Evolutionary conservation across 1,140 invertebrate genomes (phyloP).

Genomic region (Drosophila novamexicana): DNA sequence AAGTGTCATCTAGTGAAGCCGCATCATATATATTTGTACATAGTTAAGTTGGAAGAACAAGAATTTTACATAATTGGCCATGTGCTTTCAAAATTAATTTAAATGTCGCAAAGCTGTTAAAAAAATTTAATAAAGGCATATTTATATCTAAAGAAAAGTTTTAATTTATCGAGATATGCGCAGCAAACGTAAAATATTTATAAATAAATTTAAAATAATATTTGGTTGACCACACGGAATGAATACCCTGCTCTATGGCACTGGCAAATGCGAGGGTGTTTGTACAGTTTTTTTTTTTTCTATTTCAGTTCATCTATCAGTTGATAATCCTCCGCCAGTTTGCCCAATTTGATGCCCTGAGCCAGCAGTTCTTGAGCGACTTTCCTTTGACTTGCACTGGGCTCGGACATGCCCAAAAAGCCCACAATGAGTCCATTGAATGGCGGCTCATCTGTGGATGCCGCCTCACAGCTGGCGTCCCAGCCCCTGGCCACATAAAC

Average conservation of each 20-base stretch:
- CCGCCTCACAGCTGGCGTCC: slow-evolving; percentile 84
- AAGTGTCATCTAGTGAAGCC: slow-evolving; percentile 58
- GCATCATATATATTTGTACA: slow-evolving; percentile 53
- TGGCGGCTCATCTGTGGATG: background rate
- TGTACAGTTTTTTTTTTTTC: background rate
- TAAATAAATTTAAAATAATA: slow-evolving; percentile 14
- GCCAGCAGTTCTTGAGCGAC: slow-evolving; percentile 76
- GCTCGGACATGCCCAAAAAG: slow-evolving; percentile 42
- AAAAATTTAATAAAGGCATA: slow-evolving; percentile 42
- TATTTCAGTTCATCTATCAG: slow-evolving; percentile 85
- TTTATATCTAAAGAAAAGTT: slow-evolving; percentile 19
- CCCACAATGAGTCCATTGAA: slow-evolving; percentile 45
- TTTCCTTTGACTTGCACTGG: slow-evolving; percentile 35
- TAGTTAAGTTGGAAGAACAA: slow-evolving; percentile 58
- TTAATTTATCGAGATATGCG: slow-evolving; percentile 11
- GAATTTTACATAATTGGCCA: slow-evolving; percentile 43
- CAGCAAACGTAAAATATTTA: background rate
- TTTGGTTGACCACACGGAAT: slow-evolving; percentile 4
- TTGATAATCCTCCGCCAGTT: slow-evolving; percentile 86
- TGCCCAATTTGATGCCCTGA: slow-evolving; percentile 86
- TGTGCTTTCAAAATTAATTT: slow-evolving; percentile 49
- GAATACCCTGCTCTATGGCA: background rate
- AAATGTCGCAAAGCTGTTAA: slow-evolving; percentile 13
- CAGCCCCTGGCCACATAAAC: slow-evolving; percentile 89
- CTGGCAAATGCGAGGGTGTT: background rate